Percentiles rank a stretch among this genome's conserved stretches.
Evolutionary conservation across 2,797 vertebrate genomes (phyloP).

Genomic region (Rhabdophis nuchalis): DNA sequence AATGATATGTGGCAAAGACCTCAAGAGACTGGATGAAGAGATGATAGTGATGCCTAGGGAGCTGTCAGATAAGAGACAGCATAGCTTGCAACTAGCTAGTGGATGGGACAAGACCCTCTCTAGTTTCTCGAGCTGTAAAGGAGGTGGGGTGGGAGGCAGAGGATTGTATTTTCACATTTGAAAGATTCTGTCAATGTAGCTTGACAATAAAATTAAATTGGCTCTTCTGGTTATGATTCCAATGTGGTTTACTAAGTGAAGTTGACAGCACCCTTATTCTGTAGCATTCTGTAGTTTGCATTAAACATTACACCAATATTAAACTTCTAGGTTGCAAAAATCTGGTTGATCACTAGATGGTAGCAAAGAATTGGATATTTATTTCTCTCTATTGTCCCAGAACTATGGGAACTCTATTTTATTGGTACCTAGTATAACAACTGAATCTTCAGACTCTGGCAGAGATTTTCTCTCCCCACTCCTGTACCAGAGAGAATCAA

Average conservation of each 20-base stretch:
- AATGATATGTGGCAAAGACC: not conserved
- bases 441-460: not conserved
- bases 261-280: not conserved
- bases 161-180: not conserved
- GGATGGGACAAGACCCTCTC: not conserved
- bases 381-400: not conserved
- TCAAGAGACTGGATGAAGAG: not conserved
- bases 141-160: not conserved
- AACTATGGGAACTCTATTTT: not conserved
- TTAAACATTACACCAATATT: not conserved
- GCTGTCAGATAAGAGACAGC: not conserved
- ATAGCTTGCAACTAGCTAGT: not conserved
- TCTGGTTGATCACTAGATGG: not conserved
- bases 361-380: not conserved
- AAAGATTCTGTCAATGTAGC: not conserved
- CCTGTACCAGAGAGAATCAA: not conserved
- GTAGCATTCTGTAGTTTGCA: not conserved
- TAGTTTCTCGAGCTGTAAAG: not conserved
- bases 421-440: not conserved
- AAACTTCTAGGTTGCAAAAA: not conserved
- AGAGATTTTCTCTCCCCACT: not conserved
- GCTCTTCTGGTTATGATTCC: not conserved
- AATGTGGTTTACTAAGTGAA: not conserved
- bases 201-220: not conserved
- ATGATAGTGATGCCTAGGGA: not conserved